These are phyloP conservation scores for Horisme vitalbata DNA, from an alignment of 2,888 invertebrate genomes.

Conservation along the genomic window DNA sequence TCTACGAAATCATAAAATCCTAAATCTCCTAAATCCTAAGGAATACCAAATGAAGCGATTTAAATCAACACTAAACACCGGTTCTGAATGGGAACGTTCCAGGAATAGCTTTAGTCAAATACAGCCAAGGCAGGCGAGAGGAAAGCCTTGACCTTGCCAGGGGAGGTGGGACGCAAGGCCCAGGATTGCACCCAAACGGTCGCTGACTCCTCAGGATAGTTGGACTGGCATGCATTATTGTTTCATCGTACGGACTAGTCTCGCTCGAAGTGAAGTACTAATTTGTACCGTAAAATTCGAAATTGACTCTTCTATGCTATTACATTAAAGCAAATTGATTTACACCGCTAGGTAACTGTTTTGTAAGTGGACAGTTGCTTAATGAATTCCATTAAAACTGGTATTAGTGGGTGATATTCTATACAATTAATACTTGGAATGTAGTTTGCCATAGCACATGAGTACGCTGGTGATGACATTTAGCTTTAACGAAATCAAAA, in stretches of 20 bases:
- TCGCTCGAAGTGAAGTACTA: background rate
- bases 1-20: background rate
- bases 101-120: slow-evolving; percentile 55
- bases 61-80: slow-evolving; percentile 27
- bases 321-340: slow-evolving; percentile 15
- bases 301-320: slow-evolving; percentile 8
- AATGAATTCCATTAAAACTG: slow-evolving; percentile 17
- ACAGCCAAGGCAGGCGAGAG: slow-evolving; percentile 39
- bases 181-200: slow-evolving; percentile 55
- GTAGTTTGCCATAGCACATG: no score
- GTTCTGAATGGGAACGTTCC: slow-evolving; percentile 49
- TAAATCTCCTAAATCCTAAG: slow-evolving; percentile 6
- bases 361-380: slow-evolving; percentile 21
- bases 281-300: slow-evolving; percentile 13
- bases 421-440: slow-evolving; percentile 12
- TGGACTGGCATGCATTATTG: slow-evolving; percentile 50
- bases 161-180: slow-evolving; percentile 48
- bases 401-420: slow-evolving; percentile 18
- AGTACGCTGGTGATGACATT: no score
- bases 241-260: slow-evolving; percentile 4
- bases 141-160: slow-evolving; percentile 72
- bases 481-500: no score
- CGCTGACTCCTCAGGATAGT: slow-evolving; percentile 68
- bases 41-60: slow-evolving; percentile 29
- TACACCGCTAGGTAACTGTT: slow-evolving; percentile 13